Base-by-base conservation (phyloP, 2,797 vertebrate species). In the Kryptopterus vitreolus region DNA sequence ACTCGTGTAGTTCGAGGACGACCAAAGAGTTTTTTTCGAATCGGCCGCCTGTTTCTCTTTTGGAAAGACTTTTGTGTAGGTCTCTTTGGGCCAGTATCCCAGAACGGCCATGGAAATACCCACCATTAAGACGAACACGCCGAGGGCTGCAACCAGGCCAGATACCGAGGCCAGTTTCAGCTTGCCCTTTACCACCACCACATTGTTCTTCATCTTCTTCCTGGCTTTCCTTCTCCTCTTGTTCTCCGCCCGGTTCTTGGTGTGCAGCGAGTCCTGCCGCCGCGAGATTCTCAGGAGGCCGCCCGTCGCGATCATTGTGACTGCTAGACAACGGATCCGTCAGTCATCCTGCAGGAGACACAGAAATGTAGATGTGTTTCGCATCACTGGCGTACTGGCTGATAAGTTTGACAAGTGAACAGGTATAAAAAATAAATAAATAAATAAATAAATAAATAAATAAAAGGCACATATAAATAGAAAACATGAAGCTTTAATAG, bases 281-380 rank as follows among this genome's bases (percentile, higher is more conserved):
- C 98, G 90, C 88, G 98, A 98, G 92, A 98, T 98, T 90, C 98
- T 96, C 92, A 99, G 94, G 82, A 99, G 95, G 88, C 97, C 98
- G 62, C 97, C 98, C 26, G 98, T 99, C 87, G 98, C 97, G 15
- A 99, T 99, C 98, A 99, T 99, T 92, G 90, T 89, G 87, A 82
- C 69, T 79, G 79, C 82, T 85, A 88, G 90, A 86, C 81, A 76
- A 87, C 79, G 75, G 86, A 84, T 83, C 90, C 74, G 88, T 94
- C 90, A 92, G 88, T 94, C 89, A 94, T 89, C 90, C 93, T 95
- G 87, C 33, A 62, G 43, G 77, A 22, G 65, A 62, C 10, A 86
- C 38, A 71, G 48, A 74, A 16, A 55, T 29, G 38, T 35, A 72
- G 58, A 55, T 33, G 71, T 26, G 22, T 53, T 72, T 24, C 31